Conservation (phyloP, 2,797 vertebrate genomes). For the Peromyscus aztecus region DNA sequence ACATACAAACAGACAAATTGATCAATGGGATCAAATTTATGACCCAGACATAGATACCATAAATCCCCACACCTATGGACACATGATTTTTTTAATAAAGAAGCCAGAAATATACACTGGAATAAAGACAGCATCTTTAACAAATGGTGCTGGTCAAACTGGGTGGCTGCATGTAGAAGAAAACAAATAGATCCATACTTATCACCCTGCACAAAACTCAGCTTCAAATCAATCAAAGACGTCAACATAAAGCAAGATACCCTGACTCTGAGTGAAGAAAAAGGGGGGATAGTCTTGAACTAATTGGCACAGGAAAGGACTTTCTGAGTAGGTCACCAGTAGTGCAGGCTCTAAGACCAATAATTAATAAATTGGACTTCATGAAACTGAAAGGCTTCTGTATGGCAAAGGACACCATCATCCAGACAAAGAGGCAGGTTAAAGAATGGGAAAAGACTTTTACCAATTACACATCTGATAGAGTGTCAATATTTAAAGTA, state of each 20-base stretch:
- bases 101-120: background rate
- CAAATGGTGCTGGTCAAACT: background rate
- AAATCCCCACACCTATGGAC: background rate
- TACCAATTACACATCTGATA: background rate
- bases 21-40: background rate
- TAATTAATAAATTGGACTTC: background rate
- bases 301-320: background rate
- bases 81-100: background rate
- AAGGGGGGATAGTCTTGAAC: background rate
- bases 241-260: background rate
- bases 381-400: background rate
- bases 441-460: background rate
- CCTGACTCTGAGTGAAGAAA: background rate
- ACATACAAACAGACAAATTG: background rate
- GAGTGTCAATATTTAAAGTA: background rate
- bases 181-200: background rate
- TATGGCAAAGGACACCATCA: background rate
- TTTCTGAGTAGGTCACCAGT: background rate
- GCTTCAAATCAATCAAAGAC: background rate
- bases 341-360: background rate
- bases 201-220: background rate
- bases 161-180: background rate
- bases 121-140: background rate
- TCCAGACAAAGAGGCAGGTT: background rate
- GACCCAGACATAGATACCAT: background rate